Conservation (phyloP, 1,140 invertebrate genomes). For the Drosophila sturtevanti region DNA sequence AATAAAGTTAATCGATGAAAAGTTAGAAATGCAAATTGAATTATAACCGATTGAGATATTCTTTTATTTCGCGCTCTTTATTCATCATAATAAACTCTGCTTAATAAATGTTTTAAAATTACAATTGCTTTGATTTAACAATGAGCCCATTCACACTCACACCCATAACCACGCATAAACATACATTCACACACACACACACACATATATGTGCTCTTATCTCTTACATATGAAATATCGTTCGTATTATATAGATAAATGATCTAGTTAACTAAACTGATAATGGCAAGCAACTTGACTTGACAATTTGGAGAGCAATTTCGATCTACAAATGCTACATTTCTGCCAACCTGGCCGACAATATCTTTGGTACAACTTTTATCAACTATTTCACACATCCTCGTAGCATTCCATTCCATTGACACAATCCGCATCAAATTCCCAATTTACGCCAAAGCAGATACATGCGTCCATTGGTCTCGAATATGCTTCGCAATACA, state of each 20-base stretch:
- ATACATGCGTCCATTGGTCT: conserved; percentile 85
- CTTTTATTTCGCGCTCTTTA: background rate
- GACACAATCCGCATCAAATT: conserved; percentile 54
- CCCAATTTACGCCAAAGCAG: conserved; percentile 84
- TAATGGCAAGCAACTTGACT: conserved; percentile 29
- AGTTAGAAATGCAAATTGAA: too few species aligned
- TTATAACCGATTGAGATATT: background rate
- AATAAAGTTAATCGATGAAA: too few species aligned
- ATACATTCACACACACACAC: conserved; percentile 2
- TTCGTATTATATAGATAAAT: conserved; percentile 8
- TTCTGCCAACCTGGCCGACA: background rate
- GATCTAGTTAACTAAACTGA: conserved; percentile 27
- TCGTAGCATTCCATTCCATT: background rate
- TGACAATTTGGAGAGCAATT: conserved; percentile 23
- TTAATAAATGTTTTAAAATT: background rate
- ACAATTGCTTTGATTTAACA: conserved; percentile 41
- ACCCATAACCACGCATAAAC: background rate
- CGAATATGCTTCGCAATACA: conserved; percentile 88
- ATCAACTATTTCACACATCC: background rate
- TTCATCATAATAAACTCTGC: background rate
- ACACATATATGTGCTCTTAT: background rate
- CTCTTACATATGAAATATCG: conserved; percentile 10
- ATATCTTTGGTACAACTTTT: conserved; percentile 64
- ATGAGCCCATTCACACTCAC: conserved; percentile 14
- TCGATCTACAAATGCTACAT: too few species aligned